Conservation (phyloP, 37 sponge, comb jelly and placozoan genomes). For the Beroe forskalii region DNA sequence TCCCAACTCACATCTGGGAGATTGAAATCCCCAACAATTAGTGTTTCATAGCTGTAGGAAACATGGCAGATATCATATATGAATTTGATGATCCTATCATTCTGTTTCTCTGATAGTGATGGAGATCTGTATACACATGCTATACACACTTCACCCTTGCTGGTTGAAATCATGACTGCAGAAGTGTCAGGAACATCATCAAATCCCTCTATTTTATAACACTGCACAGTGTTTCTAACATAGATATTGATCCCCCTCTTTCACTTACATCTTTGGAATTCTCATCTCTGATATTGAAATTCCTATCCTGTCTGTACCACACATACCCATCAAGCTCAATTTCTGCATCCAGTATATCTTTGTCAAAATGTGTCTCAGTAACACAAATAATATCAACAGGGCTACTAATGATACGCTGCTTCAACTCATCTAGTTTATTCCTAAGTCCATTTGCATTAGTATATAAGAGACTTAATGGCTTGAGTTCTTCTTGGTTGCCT, state of each 20-base stretch:
- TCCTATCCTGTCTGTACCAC: background rate
- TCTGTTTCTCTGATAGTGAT: background rate
- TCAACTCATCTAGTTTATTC: background rate
- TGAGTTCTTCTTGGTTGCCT: too few species aligned
- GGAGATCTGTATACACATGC: background rate
- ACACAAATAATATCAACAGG: background rate
- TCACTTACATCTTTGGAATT: background rate
- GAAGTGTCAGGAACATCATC: background rate
- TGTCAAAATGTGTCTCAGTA: background rate
- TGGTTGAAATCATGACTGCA: background rate
- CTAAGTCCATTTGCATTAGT: background rate
- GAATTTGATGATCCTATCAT: background rate
- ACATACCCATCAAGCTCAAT: background rate
- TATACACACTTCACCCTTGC: background rate
- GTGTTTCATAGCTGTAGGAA: background rate
- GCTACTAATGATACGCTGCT: background rate
- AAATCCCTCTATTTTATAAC: background rate
- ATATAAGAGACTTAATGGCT: background rate
- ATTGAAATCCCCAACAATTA: background rate
- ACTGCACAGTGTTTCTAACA: background rate
- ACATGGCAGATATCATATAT: too few species aligned
- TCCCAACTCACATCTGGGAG: background rate
- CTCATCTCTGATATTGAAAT: background rate
- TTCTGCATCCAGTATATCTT: background rate
- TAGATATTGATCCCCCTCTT: background rate